Base-by-base conservation (phyloP, 2,113 vertebrate species). In the Gobiocypris rarus region DNA sequence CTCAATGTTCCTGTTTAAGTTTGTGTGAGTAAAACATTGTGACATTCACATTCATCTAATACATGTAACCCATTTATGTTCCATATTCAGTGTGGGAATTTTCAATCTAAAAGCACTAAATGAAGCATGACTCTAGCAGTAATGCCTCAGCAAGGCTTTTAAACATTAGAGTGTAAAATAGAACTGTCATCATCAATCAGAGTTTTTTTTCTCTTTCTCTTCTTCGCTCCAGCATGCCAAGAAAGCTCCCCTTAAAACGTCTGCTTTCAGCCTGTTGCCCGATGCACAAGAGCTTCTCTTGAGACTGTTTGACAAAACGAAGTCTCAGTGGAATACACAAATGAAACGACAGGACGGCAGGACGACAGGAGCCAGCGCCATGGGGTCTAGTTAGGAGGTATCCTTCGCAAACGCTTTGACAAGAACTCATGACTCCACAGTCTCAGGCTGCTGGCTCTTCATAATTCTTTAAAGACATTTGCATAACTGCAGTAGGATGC, bases 401-500 rank as follows among this genome's bases (percentile, higher is more conserved):
- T 67, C 17, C 45, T 34, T 81, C 17, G 45, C 26, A 54, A 81
- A 69, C 9, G 45, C 54, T 70, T 65, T 81, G 28, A 80, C 59
- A 80, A 28, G 59, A 52, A 5, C 61, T 50, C 43, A 67, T 41
- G 45, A 56, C 59, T 67, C 45, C 26, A 26, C 77, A 14, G 43
- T 81, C 41, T 80, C 77, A 45, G n/a, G 17, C 19, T 59, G 28
- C 56, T 61, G 75, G 17, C 58, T 65, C 78, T 52, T 67, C 45
- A 31, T 58, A 50, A 41, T 54, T 81, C 65, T 54, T 70, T 69
- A 38, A 67, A 54, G 17, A 38, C 13, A 70, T 81, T 70, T 81
- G 79, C 79, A 70, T 81, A 41, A 28, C 28, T 65, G 63, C 77
- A 45, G 43, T n/a, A 73, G 58, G 38, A 80, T 74, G 71, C 34